Base-by-base conservation (phyloP, 2,797 vertebrate genomes). In the Peromyscus eremicus region DNA sequence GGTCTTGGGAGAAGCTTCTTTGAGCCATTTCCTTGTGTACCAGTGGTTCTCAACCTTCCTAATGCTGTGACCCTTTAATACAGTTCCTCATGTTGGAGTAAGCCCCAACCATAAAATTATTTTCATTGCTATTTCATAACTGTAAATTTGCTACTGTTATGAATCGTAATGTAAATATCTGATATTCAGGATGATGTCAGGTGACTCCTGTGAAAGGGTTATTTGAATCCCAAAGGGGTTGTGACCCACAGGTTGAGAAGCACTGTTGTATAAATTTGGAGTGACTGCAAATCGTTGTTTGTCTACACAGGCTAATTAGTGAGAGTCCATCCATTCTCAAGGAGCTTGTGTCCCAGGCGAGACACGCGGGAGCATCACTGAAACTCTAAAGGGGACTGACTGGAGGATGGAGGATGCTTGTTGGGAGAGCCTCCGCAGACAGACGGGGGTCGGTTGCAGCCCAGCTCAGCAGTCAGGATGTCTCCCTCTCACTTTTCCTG, bases 381-480 rank as follows among this genome's bases (percentile, higher is more conserved):
- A 27, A 27, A 49, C n/a, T 16, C 25, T 19, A 34, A 43, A 77
- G 52, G 75, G 17, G 29, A 1, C 7, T 66, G n/a, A n/a, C n/a
- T n/a, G n/a, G n/a, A n/a, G n/a, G n/a, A n/a, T n/a, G 29, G 16
- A 19, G 79, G 13, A 4, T 27, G 3, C 5, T 2, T 4, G 14
- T 1, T 1, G 0, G 57, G 46, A 43, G 57, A 57, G 76, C 34
- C 73, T 80, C 29, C 19, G 89, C 71, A 92, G 80, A 85, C 60
- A 79, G 94, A 73, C 89, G 29, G 81, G 57, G 52, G 57, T 57
- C 93, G 62, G 83, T 37, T 10, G 40, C 23, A n/a, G 89, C 77
- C 14, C 23, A 19, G n/a, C 29, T 57, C 46, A 16, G 49, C 5
- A 13, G 70, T 6, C 10, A 68, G 17, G 0, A 4, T 19, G 49